phyloP scores from a whole-genome alignment of 2,113 vertebrate genomes.

The Balaeniceps rex region DNA sequence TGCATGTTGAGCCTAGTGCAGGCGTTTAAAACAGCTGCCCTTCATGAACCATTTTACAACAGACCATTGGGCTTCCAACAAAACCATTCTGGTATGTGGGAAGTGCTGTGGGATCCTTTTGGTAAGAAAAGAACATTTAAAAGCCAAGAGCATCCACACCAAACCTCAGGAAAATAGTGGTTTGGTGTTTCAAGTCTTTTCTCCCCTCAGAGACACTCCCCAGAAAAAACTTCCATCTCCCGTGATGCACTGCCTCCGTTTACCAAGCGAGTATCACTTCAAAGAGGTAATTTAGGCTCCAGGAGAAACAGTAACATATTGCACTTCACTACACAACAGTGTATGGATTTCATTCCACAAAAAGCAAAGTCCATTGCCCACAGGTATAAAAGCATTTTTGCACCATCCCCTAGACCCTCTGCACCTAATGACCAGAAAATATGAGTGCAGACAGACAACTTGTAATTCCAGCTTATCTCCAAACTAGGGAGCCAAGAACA shows the following conservation, averaged over 20 bases:
- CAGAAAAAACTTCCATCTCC: not conserved
- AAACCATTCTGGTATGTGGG: not conserved
- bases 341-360: not conserved
- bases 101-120: not conserved
- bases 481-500: not conserved
- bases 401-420: not conserved
- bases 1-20: not conserved
- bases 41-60: not conserved
- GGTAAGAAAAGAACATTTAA: not conserved
- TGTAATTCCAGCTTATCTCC: not conserved
- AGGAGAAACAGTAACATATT: not conserved
- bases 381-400: not conserved
- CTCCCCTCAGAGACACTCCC: not conserved
- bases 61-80: not conserved
- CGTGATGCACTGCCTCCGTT: accelerated
- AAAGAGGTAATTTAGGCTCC: not conserved
- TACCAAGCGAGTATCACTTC: not conserved
- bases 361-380: not conserved
- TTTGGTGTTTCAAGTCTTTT: not conserved
- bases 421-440: not conserved
- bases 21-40: not conserved
- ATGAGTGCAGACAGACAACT: not conserved
- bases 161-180: not conserved
- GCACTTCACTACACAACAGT: not conserved
- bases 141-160: not conserved